These are phyloP conservation scores for Acrocera orbiculus DNA, from an alignment of 2,888 invertebrate genomes.

Conservation along the genomic window DNA sequence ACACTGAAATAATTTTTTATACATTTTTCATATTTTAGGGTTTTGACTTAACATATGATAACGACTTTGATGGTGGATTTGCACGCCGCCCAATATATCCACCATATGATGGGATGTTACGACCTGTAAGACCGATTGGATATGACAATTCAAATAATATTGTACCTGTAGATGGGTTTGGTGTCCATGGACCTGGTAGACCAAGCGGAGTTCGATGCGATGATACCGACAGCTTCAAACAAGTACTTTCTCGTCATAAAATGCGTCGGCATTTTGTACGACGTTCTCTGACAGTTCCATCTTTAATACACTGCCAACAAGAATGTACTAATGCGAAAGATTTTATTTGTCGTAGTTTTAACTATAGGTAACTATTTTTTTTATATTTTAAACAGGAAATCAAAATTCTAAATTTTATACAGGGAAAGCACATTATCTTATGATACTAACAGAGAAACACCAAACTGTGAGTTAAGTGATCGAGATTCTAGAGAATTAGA, in stretches of 20 bases:
- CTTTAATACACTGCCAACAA: constrained; percentile 63
- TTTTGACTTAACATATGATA: constrained; percentile 21
- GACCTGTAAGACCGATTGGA: constrained; percentile 18
- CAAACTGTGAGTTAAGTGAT: constrained; percentile 78
- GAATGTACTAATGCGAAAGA: constrained; percentile 69
- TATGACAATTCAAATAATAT: constrained; percentile 28
- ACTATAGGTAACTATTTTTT: constrained; percentile 44
- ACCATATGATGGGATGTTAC: constrained; percentile 24
- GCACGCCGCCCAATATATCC: constrained; percentile 22
- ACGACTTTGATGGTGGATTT: constrained; percentile 24
- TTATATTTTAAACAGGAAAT: background rate
- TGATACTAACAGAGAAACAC: constrained; percentile 37
- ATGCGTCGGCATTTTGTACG: constrained; percentile 63
- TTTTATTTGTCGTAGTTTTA: constrained; percentile 74
- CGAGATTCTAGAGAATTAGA: constrained; percentile 69
- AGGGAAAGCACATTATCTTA: constrained; percentile 42
- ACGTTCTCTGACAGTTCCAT: constrained; percentile 52
- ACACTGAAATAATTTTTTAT: background rate
- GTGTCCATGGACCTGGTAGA: constrained; percentile 27
- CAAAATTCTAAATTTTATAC: constrained; percentile 7
- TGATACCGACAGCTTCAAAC: constrained; percentile 64
- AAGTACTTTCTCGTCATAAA: constrained; percentile 59
- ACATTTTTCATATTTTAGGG: constrained; percentile 1
- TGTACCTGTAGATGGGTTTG: constrained; percentile 23
- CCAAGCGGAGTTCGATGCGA: constrained; percentile 47